Conservation (phyloP, 1,140 invertebrate genomes). For the Euglossa dilemma region DNA sequence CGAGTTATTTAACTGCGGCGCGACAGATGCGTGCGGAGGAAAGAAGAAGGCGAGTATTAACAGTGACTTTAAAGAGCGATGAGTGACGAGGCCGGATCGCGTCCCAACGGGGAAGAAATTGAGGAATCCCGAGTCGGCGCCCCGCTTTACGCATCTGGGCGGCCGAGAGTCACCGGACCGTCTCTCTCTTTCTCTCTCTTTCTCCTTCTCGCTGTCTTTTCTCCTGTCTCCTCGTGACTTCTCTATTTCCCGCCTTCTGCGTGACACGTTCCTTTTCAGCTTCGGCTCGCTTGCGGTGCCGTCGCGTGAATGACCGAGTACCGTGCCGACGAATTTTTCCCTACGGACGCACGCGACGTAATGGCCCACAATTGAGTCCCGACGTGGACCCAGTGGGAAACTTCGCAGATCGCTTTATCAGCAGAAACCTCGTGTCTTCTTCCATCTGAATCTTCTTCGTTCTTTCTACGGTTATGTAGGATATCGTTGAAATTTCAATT, state of each 20-base stretch:
- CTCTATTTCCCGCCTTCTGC: slow-evolving; percentile 16
- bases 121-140: slow-evolving; percentile 39
- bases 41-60: slow-evolving; percentile 44
- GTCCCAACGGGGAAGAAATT: slow-evolving; percentile 32
- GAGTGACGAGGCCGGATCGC: slow-evolving; percentile 46
- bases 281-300: neutral
- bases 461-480: no score
- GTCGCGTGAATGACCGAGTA: slow-evolving; percentile 25
- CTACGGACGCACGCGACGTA: neutral
- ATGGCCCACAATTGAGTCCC: neutral
- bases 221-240: neutral
- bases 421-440: no score
- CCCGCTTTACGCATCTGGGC: slow-evolving; percentile 20
- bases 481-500: no score
- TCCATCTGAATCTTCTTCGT: no score
- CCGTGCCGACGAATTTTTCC: slow-evolving; percentile 1
- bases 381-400: no score
- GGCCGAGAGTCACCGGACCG: neutral
- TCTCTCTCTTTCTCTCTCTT: neutral
- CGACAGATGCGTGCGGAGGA: slow-evolving; percentile 46
- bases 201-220: no score
- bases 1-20: slow-evolving; percentile 62
- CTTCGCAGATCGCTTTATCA: neutral
- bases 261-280: neutral
- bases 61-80: slow-evolving; percentile 55